A percentile compares a stretch with the other conserved stretches of the same genome.
These are phyloP conservation scores for Salvelinus fontinalis DNA, from an alignment of 2,113 vertebrate genomes.

Conservation along the genomic window DNA sequence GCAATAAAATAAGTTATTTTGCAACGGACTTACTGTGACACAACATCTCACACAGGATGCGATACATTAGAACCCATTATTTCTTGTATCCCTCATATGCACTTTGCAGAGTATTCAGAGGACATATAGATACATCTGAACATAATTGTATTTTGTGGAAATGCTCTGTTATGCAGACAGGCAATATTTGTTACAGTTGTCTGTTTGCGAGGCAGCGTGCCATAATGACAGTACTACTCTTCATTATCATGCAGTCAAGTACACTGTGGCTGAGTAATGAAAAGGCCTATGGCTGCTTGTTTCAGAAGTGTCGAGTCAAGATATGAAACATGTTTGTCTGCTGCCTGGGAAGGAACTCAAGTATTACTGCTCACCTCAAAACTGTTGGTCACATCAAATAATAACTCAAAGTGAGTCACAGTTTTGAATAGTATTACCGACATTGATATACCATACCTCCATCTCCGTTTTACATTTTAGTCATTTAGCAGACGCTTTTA, in stretches of 20 bases:
- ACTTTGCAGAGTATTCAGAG: conserved; percentile 6
- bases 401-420: not conserved
- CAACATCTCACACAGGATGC: not conserved
- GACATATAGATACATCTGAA: not conserved
- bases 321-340: too few species aligned
- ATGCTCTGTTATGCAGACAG: not conserved
- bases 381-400: not conserved
- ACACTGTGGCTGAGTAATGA: not conserved
- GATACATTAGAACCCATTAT: conserved; percentile 12
- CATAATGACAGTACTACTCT: not conserved
- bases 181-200: not conserved
- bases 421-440: not conserved
- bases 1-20: conserved; percentile 11
- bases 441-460: too few species aligned
- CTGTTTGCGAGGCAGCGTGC: not conserved
- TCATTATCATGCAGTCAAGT: not conserved
- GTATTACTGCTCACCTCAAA: not conserved
- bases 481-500: too few species aligned
- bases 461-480: too few species aligned
- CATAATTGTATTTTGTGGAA: not conserved
- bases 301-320: not conserved
- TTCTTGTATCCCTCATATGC: conserved; percentile 16
- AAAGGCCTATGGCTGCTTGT: not conserved
- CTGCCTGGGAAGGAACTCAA: conserved; percentile 22
- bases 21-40: not conserved